Conservation (phyloP, 1,140 invertebrate species). For the Drosophila guanche region DNA sequence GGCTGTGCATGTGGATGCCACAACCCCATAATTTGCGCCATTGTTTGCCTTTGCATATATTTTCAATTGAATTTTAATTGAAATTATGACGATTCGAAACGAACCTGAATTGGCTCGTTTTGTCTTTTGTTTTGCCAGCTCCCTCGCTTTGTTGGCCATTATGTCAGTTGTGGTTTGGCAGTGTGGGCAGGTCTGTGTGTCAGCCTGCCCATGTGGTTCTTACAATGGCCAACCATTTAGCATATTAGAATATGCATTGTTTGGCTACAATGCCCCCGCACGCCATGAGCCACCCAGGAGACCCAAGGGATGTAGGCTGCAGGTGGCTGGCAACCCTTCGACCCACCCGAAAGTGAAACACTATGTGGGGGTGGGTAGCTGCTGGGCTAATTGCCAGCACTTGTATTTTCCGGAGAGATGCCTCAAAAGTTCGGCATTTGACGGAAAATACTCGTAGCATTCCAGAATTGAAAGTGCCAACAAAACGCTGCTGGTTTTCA, state of each 20-base stretch:
- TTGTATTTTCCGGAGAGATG: conserved; percentile 3
- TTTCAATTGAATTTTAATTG: conserved; percentile 81
- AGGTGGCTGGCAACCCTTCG: too few relatives aligned
- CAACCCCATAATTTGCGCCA: conserved; percentile 55
- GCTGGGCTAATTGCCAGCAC: conserved; percentile 32
- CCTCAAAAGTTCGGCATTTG: not conserved
- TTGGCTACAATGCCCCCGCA: conserved; percentile 36
- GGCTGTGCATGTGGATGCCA: conserved; percentile 24
- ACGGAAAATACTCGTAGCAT: not conserved
- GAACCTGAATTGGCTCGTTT: conserved; percentile 37
- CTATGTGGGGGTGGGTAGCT: not conserved
- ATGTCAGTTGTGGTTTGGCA: conserved; percentile 27
- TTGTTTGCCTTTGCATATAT: conserved; percentile 76
- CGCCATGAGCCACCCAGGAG: conserved; percentile 23
- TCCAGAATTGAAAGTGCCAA: conserved; percentile 20
- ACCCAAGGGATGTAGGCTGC: not conserved
- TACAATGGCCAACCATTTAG: conserved; percentile 59
- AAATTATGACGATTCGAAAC: conserved; percentile 59
- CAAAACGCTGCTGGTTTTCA: conserved; percentile 25
- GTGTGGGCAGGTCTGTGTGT: conserved; percentile 1
- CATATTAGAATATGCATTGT: conserved; percentile 63
- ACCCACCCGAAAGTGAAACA: conserved; percentile 6
- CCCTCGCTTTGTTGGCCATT: conserved; percentile 49
- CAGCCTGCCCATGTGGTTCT: not conserved
- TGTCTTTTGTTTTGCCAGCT: conserved; percentile 52